Evolutionary conservation across 92 coral and sea anemone genomes (phyloP).

Genomic region (Porites divaricata): DNA sequence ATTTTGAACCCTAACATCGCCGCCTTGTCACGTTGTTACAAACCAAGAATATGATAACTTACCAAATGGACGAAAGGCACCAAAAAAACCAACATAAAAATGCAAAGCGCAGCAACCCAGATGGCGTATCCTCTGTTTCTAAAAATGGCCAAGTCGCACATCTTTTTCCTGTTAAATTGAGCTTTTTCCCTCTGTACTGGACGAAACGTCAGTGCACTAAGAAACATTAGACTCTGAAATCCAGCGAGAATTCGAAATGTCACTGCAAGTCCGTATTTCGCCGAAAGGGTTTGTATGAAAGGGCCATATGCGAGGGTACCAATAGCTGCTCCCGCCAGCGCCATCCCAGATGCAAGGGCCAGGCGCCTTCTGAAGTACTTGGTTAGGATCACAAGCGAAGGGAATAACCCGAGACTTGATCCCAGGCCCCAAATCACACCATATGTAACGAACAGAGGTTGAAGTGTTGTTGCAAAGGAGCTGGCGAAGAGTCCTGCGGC

Average conservation of each 20-base stretch:
- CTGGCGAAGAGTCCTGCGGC: slow-evolving; percentile 56
- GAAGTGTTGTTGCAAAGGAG: slow-evolving; percentile 60
- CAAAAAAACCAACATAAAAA: slow-evolving; percentile 81
- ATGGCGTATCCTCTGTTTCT: slow-evolving; percentile 73
- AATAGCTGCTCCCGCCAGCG: slow-evolving; percentile 72
- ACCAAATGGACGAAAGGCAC: slow-evolving; percentile 94
- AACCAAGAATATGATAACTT: slow-evolving; percentile 18
- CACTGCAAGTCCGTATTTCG: slow-evolving; percentile 58
- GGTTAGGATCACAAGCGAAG: slow-evolving; percentile 74
- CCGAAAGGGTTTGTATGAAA: slow-evolving; percentile 41
- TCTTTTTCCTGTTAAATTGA: background rate
- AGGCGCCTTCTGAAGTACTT: slow-evolving; percentile 74
- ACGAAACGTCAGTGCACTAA: slow-evolving; percentile 66
- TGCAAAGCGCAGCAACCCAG: slow-evolving; percentile 75
- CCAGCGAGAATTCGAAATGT: slow-evolving; percentile 69
- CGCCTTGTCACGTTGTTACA: too few species aligned
- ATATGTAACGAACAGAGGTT: slow-evolving; percentile 62
- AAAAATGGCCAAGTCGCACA: slow-evolving; percentile 19
- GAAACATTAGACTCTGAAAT: slow-evolving; percentile 51
- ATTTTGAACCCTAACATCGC: too few species aligned
- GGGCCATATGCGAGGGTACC: slow-evolving; percentile 70
- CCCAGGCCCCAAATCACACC: slow-evolving; percentile 83
- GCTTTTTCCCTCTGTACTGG: slow-evolving; percentile 3
- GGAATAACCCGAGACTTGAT: slow-evolving; percentile 72
- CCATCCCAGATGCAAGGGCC: slow-evolving; percentile 74